Conservation (phyloP, 2,113 vertebrate genomes). For the Eulemur rufifrons region DNA sequence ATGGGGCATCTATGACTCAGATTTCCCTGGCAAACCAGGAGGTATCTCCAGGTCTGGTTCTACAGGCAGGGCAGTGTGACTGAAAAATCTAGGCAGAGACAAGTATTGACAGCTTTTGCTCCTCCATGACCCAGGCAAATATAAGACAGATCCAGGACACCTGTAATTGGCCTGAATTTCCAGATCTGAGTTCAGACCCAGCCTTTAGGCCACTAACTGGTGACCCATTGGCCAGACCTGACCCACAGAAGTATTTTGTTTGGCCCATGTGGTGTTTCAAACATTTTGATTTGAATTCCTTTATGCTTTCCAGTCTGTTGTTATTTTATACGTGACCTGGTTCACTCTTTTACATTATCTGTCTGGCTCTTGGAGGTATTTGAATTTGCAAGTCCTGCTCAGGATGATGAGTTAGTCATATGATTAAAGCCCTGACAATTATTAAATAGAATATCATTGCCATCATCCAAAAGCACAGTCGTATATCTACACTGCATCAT, state of each 20-base stretch:
- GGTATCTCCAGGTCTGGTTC: constrained; percentile 30
- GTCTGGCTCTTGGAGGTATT: neutral
- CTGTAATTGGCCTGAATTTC: neutral
- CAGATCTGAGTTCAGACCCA: neutral
- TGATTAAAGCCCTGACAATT: neutral
- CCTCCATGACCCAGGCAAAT: neutral
- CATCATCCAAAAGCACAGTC: neutral
- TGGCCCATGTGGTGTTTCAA: neutral
- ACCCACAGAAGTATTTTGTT: neutral
- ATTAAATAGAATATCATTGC: neutral
- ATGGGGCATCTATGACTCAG: constrained; percentile 43
- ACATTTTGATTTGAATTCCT: neutral
- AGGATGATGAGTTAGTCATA: neutral
- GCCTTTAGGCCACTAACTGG: neutral
- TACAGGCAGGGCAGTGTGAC: neutral
- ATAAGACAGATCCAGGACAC: neutral
- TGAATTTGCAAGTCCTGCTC: neutral
- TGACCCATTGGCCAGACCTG: neutral
- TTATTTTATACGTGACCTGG: neutral
- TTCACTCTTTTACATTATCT: neutral
- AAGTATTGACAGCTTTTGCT: neutral
- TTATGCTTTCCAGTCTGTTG: neutral
- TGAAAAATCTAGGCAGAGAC: neutral
- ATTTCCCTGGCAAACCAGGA: constrained; percentile 39
- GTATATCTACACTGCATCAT: neutral